phyloP scores from a whole-genome alignment of 2,888 invertebrate genomes.

The Coelinius sp. region DNA sequence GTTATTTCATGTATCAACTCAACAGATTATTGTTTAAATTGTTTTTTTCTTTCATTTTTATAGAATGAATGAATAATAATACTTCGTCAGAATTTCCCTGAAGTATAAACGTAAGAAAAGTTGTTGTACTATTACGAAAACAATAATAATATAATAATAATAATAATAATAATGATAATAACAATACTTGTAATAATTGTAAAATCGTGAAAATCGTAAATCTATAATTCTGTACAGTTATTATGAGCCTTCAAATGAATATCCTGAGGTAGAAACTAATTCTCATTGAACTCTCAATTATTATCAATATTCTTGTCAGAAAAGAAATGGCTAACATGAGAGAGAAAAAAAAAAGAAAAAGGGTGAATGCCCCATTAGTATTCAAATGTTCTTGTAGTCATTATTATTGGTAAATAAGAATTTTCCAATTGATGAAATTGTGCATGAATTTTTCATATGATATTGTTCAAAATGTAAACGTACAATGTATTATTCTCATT shows the following conservation, averaged over 20 bases:
- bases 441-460: not conserved
- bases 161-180: conserved; percentile 7
- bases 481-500: not conserved
- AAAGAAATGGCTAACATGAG: not conserved
- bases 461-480: not conserved
- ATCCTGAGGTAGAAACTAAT: not conserved
- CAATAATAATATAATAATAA: not conserved
- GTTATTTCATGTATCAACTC: not conserved
- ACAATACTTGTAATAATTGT: conserved; percentile 1
- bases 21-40: not conserved
- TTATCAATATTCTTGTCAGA: not conserved
- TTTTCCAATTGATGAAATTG: not conserved
- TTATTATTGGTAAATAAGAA: too few species aligned
- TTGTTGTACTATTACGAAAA: not conserved
- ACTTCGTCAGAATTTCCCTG: conserved; percentile 17
- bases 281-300: not conserved
- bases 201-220: conserved; percentile 24
- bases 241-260: not conserved
- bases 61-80: conserved; percentile 12
- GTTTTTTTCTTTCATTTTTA: not conserved
- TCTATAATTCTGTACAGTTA: conserved; percentile 3
- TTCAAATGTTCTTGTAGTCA: not conserved
- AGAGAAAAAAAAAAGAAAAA: not conserved
- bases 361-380: not conserved
- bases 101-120: not conserved